phyloP scores from a whole-genome alignment of 2,797 vertebrate genomes.

The Coccyzus lansbergi region DNA sequence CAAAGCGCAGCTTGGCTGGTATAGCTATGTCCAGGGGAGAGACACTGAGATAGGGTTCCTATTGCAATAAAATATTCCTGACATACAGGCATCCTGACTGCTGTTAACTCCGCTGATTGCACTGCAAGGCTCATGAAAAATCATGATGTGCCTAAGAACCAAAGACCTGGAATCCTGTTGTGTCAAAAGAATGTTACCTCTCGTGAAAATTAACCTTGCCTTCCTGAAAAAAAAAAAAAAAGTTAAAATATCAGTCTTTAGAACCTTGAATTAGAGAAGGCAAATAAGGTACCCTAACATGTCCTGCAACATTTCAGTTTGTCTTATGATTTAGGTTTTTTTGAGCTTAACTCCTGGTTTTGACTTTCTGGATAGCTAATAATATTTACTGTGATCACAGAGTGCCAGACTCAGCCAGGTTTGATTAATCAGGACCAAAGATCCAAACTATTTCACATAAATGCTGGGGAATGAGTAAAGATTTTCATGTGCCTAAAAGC shows the following conservation, averaged over 20 bases:
- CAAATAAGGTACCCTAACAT: background rate
- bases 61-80: background rate
- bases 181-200: background rate
- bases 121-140: background rate
- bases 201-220: background rate
- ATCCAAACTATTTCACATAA: conserved; percentile 38
- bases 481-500: background rate
- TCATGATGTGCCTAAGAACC: background rate
- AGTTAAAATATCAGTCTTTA: background rate
- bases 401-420: background rate
- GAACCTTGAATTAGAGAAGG: background rate
- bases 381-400: background rate
- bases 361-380: background rate
- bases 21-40: background rate
- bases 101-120: background rate
- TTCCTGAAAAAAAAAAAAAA: background rate
- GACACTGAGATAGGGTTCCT: background rate
- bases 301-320: background rate
- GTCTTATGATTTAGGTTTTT: background rate
- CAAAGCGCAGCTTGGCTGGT: background rate
- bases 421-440: conserved; percentile 17
- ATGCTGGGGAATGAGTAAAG: background rate
- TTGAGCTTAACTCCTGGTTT: background rate
- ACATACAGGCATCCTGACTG: background rate
- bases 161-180: background rate